Percentiles rank a stretch among this genome's conserved stretches.
phyloP scores from a whole-genome alignment of 1,140 invertebrate genomes.

The Stratiolaelaps scimitus region DNA sequence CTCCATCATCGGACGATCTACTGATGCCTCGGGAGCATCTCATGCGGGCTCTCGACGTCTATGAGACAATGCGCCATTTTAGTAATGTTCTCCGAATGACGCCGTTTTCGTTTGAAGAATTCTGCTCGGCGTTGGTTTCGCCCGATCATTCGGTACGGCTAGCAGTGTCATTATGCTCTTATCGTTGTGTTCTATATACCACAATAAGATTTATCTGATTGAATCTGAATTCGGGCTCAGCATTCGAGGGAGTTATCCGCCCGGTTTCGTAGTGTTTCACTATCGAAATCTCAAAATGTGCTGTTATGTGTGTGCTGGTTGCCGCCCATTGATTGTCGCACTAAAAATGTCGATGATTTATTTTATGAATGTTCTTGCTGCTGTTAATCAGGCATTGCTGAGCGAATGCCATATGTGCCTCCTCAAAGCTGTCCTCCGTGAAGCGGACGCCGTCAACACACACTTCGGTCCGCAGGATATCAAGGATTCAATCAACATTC shows the following conservation, averaged over 20 bases:
- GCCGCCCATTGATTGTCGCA: background rate
- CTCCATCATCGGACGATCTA: conserved; percentile 78
- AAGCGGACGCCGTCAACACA: conserved; percentile 87
- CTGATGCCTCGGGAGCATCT: conserved; percentile 61
- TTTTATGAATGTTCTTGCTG: background rate
- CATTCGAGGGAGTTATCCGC: too few species aligned
- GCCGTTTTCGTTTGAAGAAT: conserved; percentile 88
- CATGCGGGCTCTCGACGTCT: conserved; percentile 67
- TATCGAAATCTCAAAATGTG: too few species aligned
- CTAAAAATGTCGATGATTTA: background rate
- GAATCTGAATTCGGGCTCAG: too few species aligned
- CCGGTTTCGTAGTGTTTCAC: too few species aligned
- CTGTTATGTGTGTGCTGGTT: background rate
- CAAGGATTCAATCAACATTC: conserved; percentile 89
- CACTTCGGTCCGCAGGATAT: conserved; percentile 88
- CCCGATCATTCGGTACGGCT: conserved; percentile 56
- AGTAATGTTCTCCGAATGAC: conserved; percentile 73
- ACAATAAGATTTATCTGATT: too few species aligned
- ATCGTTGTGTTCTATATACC: too few species aligned
- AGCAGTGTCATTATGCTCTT: too few species aligned
- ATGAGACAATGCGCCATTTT: conserved; percentile 86
- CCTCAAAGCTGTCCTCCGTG: conserved; percentile 73
- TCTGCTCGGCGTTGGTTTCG: conserved; percentile 75
- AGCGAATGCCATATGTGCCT: conserved; percentile 84
- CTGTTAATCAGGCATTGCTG: conserved; percentile 56